A percentile compares a stretch with the other conserved stretches of the same genome.
Conservation (phyloP, 2,797 vertebrate genomes). For the Neomorphus geoffroyi region DNA sequence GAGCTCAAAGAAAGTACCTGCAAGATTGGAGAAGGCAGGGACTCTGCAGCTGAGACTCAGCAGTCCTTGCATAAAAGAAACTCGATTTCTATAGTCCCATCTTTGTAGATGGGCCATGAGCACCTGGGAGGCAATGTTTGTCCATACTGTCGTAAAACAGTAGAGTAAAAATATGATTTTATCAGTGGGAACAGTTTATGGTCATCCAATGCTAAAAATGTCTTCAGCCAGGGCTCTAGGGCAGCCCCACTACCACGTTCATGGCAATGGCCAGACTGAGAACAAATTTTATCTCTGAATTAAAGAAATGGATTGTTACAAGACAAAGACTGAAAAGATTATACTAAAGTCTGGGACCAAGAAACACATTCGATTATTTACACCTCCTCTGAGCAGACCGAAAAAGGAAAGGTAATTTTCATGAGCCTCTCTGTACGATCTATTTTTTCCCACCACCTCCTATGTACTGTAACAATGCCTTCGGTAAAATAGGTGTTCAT, state of each 20-base stretch:
- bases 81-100: not conserved
- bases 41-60: no score
- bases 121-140: not conserved
- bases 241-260: not conserved
- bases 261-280: not conserved
- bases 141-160: not conserved
- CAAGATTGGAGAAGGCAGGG: not conserved
- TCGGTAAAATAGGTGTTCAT: slow-evolving; percentile 45
- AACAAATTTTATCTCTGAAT: not conserved
- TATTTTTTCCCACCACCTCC: slow-evolving; percentile 38
- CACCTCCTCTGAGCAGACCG: not conserved
- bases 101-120: not conserved
- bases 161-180: not conserved
- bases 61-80: not conserved
- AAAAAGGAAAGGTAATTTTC: slow-evolving; percentile 16
- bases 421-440: not conserved
- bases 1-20: not conserved
- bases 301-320: not conserved
- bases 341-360: not conserved
- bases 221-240: not conserved
- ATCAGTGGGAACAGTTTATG: not conserved
- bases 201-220: not conserved
- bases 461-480: slow-evolving; percentile 38
- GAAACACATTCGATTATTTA: not conserved
- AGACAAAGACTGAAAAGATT: not conserved